A percentile compares a stretch with the other conserved stretches of the same genome.
phyloP scores from a whole-genome alignment of 2,113 vertebrate species.

The Petroica traversi region DNA sequence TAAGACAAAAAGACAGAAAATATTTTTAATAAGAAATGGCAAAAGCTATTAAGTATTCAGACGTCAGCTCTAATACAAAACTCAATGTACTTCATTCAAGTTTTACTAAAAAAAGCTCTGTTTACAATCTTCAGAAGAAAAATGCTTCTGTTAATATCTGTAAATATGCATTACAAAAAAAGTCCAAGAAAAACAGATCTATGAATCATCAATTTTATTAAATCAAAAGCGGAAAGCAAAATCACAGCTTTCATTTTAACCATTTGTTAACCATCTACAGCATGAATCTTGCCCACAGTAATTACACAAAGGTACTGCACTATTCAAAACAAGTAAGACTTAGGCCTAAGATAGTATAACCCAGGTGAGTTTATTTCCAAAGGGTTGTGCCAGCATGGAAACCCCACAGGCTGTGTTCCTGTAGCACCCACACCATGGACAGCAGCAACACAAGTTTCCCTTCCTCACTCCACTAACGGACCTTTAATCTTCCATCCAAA shows the following conservation, averaged over 20 bases:
- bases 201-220: not conserved
- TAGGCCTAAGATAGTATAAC: not conserved
- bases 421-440: constrained; percentile 2
- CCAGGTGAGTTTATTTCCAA: not conserved
- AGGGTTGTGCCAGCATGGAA: not conserved
- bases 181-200: not conserved
- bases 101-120: not conserved
- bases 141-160: not conserved
- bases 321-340: not conserved
- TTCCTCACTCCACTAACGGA: not conserved
- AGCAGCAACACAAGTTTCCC: not conserved
- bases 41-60: not conserved
- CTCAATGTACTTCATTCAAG: not conserved
- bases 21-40: not conserved
- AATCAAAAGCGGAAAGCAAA: not conserved
- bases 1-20: constrained; percentile 4
- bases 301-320: not conserved
- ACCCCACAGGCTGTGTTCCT: not conserved
- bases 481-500: not conserved
- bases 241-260: not conserved
- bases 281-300: not conserved
- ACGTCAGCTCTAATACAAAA: not conserved
- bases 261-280: not conserved
- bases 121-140: not conserved
- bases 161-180: not conserved